phyloP scores from a whole-genome alignment of 2,113 vertebrate genomes.

The Limanda limanda region DNA sequence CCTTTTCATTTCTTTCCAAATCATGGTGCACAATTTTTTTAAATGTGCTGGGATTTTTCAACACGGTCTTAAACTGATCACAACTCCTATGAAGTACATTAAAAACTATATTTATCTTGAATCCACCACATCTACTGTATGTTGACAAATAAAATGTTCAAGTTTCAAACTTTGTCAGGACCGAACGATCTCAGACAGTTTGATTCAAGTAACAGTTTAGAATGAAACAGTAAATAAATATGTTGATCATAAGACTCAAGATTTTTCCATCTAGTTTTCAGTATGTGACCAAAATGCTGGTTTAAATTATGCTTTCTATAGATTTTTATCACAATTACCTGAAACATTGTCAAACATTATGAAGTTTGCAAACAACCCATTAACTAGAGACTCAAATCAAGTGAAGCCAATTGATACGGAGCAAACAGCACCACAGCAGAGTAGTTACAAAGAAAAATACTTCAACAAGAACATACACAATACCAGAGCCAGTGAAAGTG shows the following conservation, averaged over 20 bases:
- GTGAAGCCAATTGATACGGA: background rate
- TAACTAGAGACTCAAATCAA: background rate
- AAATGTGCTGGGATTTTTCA: background rate
- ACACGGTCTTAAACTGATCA: background rate
- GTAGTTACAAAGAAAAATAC: no score
- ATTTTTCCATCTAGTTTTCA: background rate
- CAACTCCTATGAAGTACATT: no score
- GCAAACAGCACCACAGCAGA: background rate
- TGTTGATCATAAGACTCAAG: no score
- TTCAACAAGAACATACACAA: no score
- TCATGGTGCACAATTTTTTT: background rate
- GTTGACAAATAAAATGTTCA: no score
- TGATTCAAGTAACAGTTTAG: no score
- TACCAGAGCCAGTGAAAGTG: background rate
- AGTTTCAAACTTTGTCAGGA: no score
- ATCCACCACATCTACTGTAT: no score
- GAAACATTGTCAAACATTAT: background rate
- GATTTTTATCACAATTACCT: background rate
- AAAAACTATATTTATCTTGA: no score
- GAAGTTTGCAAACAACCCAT: background rate
- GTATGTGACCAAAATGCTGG: background rate
- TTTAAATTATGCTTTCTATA: background rate
- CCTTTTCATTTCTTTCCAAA: background rate
- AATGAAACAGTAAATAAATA: no score
- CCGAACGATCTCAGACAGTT: no score